Evolutionary conservation across 2,113 vertebrate species (phyloP).

Genomic region (Lathamus discolor): DNA sequence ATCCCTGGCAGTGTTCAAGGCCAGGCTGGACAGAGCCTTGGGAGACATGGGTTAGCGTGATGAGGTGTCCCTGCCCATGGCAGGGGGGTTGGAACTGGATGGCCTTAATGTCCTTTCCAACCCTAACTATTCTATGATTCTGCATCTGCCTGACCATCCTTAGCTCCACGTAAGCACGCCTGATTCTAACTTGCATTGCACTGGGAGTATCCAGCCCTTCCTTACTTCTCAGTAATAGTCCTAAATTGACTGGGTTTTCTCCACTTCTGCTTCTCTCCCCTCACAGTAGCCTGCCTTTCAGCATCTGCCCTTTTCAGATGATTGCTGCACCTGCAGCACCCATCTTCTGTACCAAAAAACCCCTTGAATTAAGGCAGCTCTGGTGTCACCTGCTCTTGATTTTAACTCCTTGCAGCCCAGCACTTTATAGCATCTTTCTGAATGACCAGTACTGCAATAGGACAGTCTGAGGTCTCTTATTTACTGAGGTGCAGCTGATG

Average conservation of each 20-base stretch:
- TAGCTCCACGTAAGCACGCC: background rate
- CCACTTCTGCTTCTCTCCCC: background rate
- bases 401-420: background rate
- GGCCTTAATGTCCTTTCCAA: no score
- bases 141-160: background rate
- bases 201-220: background rate
- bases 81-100: no score
- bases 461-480: background rate
- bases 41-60: no score
- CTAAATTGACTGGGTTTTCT: accelerated
- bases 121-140: background rate
- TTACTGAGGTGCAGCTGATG: background rate
- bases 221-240: background rate
- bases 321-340: background rate
- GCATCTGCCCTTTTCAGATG: background rate
- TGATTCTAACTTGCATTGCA: background rate
- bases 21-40: no score
- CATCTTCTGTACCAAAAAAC: background rate
- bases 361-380: background rate
- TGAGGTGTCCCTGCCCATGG: no score
- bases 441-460: background rate
- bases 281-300: background rate
- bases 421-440: background rate
- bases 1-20: no score
- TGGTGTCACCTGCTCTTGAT: background rate